These are phyloP conservation scores for Tortrix viridana DNA, from an alignment of 2,888 invertebrate species.

Conservation along the genomic window DNA sequence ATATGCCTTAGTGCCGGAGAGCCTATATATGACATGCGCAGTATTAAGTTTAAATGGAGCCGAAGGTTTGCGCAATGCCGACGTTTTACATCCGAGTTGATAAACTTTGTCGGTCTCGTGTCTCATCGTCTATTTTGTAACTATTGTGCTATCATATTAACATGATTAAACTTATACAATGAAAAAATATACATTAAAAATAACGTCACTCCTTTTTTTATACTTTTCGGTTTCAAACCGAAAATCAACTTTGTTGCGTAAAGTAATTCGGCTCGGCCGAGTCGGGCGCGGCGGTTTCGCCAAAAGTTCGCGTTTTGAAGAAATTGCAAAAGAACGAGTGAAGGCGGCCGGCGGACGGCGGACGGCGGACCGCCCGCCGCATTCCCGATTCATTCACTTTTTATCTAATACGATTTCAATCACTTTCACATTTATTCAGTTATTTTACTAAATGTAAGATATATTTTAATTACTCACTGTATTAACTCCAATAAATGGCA, in stretches of 20 bases:
- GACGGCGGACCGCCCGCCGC: conserved; percentile 58
- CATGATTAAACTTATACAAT: neutral
- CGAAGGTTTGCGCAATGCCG: conserved; percentile 75
- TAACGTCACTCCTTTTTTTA: no score
- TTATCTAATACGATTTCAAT: conserved; percentile 49
- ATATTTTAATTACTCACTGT: conserved; percentile 61
- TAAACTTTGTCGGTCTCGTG: conserved; percentile 80
- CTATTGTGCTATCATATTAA: conserved; percentile 15
- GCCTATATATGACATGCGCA: conserved; percentile 2
- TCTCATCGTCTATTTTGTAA: conserved; percentile 48
- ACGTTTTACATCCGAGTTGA: conserved; percentile 78
- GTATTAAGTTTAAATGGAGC: conserved; percentile 15
- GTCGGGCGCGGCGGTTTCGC: conserved; percentile 6
- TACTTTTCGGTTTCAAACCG: no score
- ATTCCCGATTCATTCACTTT: conserved; percentile 58
- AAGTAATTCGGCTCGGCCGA: conserved; percentile 14
- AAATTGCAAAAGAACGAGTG: conserved; percentile 76
- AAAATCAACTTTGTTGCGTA: neutral
- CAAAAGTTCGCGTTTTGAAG: conserved; percentile 60
- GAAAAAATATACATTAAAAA: neutral
- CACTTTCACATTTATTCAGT: conserved; percentile 42
- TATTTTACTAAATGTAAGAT: conserved; percentile 33
- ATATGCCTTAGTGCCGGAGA: no score
- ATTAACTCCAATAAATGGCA: conserved; percentile 67
- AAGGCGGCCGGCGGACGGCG: conserved; percentile 68